Evolutionary conservation across 2,888 invertebrate species (phyloP).

Genomic region (Hybos culiciformis): DNA sequence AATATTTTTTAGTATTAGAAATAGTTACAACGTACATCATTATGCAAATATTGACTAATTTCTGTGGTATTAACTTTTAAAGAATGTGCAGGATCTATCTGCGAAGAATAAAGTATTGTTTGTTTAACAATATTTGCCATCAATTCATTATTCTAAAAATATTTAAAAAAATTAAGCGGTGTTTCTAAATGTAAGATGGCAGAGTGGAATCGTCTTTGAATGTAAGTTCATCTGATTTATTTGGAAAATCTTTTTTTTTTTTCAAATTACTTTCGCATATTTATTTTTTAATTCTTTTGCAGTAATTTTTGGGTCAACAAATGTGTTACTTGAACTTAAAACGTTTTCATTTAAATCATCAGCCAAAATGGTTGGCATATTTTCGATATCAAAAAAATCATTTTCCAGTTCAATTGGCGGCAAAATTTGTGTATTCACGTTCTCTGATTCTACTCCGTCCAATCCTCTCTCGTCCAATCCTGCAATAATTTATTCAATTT

Average conservation of each 20-base stretch:
- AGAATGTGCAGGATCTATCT: neutral
- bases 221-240: neutral
- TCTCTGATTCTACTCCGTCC: neutral
- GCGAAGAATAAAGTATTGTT: neutral
- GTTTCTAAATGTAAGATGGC: neutral
- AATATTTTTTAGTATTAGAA: constrained; percentile 2
- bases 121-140: neutral
- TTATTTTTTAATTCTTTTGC: neutral
- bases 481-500: neutral
- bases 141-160: neutral
- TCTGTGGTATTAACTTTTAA: constrained; percentile 3
- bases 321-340: neutral
- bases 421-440: neutral
- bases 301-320: neutral
- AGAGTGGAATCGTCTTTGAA: neutral
- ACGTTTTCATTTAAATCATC: neutral
- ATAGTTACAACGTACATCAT: neutral
- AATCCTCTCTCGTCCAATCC: neutral
- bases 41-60: constrained; percentile 4
- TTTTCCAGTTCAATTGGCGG: neutral
- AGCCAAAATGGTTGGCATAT: neutral
- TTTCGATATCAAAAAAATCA: neutral
- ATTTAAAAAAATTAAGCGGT: neutral
- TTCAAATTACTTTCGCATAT: neutral
- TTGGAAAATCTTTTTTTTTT: neutral